A percentile compares a stretch with the other conserved stretches of the same genome.
These are phyloP conservation scores for Sisor rabdophorus DNA, from an alignment of 2,113 vertebrate genomes.

Conservation along the genomic window DNA sequence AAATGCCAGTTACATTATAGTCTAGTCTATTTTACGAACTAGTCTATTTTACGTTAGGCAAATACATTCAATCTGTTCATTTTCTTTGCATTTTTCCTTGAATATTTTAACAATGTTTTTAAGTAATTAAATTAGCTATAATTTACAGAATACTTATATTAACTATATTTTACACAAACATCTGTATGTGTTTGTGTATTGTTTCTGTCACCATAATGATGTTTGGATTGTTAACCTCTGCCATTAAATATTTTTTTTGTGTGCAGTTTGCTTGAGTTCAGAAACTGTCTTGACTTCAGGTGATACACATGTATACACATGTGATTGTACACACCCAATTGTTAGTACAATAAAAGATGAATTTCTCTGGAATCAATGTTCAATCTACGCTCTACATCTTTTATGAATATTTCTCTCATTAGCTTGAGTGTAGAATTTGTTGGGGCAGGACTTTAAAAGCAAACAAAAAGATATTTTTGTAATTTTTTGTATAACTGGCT, in stretches of 20 bases:
- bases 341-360: background rate
- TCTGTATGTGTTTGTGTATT: background rate
- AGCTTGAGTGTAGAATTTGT: background rate
- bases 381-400: background rate
- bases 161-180: conserved; percentile 3
- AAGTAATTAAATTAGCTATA: too few species aligned
- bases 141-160: too few species aligned
- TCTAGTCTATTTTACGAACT: too few species aligned
- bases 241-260: conserved; percentile 26
- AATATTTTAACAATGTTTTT: background rate
- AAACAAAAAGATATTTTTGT: background rate
- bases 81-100: background rate
- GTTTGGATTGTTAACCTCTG: conserved; percentile 10
- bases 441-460: background rate
- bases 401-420: background rate
- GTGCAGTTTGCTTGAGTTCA: conserved; percentile 16
- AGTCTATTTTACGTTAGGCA: too few species aligned
- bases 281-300: conserved; percentile 7
- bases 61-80: too few species aligned
- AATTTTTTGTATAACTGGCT: background rate
- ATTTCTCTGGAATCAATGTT: background rate
- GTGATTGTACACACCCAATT: too few species aligned
- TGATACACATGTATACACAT: background rate
- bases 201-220: conserved; percentile 26
- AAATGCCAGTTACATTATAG: too few species aligned